Base-by-base conservation (phyloP, 2,797 vertebrate species). In the Falco concolor region DNA sequence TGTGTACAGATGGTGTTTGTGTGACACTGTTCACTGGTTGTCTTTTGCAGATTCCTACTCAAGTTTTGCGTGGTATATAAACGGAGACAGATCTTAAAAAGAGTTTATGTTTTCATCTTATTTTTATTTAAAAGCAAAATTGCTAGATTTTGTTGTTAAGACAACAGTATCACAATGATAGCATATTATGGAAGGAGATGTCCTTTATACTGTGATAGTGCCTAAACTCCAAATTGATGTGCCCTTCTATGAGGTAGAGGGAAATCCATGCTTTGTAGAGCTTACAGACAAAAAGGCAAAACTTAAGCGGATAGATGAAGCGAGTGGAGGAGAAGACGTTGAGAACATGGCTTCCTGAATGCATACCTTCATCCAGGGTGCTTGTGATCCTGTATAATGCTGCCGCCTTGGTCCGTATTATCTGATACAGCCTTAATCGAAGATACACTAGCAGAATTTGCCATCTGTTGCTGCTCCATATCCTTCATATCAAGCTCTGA, bases 141-240 rank as follows among this genome's bases (percentile, higher is more conserved):
- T 40, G 14, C 25, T 8, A 17, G 32, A 5, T 68, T 69, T 70
- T 85, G 13, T 77, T 44, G 59, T 47, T 32, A 87, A n/a, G 6
- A 5, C 5, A 42, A 7, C 34, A 54, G 27, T 73, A 38, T 76
- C 34, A 42, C 64, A 85, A 57, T 13, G 13, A 14, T 9, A 40
- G 21, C 17, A 0, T 28, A 3, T 22, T 0, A 0, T 34, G 64
- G 50, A 34, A 60, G 34, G 61, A 81, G 34, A 34, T 45, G 52
- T n/a, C 11, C 12, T 40, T 72, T 18, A 28, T 60, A 2, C 49
- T 13, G 9, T 30, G 10, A 2, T 0, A 2, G 45, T 24, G 15
- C 52, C 52, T 50, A 3, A 87, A 8, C 47, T 77, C 45, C 59
- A 38, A 22, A 12, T 0, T 32, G 42, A 8, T 0, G 0, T 69